phyloP scores from a whole-genome alignment of 2,888 invertebrate genomes.

The Crepidodera aurea region DNA sequence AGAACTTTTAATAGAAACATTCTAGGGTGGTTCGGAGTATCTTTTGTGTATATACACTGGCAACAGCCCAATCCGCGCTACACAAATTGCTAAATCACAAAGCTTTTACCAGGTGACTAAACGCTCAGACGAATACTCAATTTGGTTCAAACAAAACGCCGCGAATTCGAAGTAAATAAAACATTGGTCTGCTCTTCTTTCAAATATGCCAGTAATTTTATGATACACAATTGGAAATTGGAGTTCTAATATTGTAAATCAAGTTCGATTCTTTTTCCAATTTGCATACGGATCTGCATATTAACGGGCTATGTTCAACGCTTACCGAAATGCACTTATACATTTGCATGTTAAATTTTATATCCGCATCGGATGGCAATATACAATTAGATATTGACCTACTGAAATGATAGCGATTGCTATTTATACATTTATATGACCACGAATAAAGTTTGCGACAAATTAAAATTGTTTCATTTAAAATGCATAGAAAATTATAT shows the following conservation, averaged over 20 bases:
- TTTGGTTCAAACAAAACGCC: slow-evolving; percentile 28
- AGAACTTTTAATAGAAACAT: slow-evolving; percentile 38
- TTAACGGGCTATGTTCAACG: slow-evolving; percentile 1
- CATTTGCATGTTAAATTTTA: slow-evolving; percentile 8
- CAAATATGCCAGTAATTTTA: slow-evolving; percentile 36
- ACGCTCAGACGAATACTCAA: slow-evolving; percentile 36
- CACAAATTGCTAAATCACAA: slow-evolving; percentile 53
- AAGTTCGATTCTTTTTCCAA: slow-evolving; percentile 23
- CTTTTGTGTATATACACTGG: slow-evolving; percentile 44
- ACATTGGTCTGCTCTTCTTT: slow-evolving; percentile 32
- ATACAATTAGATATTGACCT: slow-evolving; percentile 1
- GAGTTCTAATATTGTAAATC: slow-evolving; percentile 34
- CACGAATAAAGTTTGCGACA: not conserved
- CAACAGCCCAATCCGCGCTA: slow-evolving; percentile 43
- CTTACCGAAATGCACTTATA: not conserved
- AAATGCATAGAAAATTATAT: too few relatives aligned
- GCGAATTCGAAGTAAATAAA: slow-evolving; percentile 29
- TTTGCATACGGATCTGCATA: slow-evolving; percentile 16
- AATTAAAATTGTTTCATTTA: not conserved
- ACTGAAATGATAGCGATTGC: not conserved
- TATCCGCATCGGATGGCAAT: not conserved
- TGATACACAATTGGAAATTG: slow-evolving; percentile 38
- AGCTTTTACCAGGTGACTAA: slow-evolving; percentile 49
- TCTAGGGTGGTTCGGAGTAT: slow-evolving; percentile 38
- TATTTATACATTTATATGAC: not conserved